Base-by-base conservation (phyloP, 2,113 vertebrate genomes). In the Esox niger region DNA sequence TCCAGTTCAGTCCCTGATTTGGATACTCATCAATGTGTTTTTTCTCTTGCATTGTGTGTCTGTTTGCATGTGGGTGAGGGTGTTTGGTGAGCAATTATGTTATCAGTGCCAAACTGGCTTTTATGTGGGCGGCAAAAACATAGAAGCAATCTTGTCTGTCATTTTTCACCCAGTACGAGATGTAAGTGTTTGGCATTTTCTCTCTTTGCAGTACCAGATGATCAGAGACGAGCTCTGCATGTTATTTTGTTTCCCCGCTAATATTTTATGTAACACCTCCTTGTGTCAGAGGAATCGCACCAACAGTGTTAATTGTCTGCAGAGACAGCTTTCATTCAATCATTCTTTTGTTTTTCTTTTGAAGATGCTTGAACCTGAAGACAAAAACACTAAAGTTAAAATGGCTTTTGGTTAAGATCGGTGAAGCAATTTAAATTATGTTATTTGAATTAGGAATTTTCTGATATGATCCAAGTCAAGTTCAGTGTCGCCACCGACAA, bases 71-170 rank as follows among this genome's bases (percentile, higher is more conserved):
- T 33, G 56, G 47, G 62, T 43, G 66, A 43, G 29, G 57, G 58
- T 69, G 68, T 66, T 74, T 27, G 54, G 60, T 67, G 63, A 75
- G 79, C 75, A 75, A 81, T 75, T 78, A 75, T 73, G 79, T 74
- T 75, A 81, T 78, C 61, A 57, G 66, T 67, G 64, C 69, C 79
- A 78, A 81, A 73, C 66, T 27, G 73, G 46, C 69, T 72, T 70
- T 81, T 66, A 77, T 64, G 73, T 81, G 70, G 75, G 73, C 64
- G 72, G 69, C 29, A 73, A 66, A 66, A 65, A 75, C 68, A 70
- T 57, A 62, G 72, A 69, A 56, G 73, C 73, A 75, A 75, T 75
- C 62, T 75, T 30, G 32, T 60, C 62, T 65, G 67, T 75, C 67
- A 75, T 57, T 62, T 70, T 62, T 75, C 62, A 52, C 67, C 73